These are phyloP conservation scores for Diabrotica virgifera DNA, from an alignment of 1,140 invertebrate genomes.

Conservation along the genomic window DNA sequence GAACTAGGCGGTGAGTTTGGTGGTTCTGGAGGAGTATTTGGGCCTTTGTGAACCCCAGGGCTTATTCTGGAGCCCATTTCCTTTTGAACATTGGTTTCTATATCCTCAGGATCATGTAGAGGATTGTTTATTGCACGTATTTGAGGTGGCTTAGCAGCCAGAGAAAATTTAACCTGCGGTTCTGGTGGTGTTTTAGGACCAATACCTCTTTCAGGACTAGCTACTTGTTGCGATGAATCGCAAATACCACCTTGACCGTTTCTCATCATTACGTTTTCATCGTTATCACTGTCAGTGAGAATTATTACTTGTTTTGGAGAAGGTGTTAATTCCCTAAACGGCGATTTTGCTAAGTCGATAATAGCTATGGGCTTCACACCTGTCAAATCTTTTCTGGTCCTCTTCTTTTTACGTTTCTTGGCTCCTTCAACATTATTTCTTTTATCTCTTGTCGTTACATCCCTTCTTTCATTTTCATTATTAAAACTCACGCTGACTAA, in stretches of 20 bases:
- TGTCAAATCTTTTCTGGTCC: constrained; percentile 45
- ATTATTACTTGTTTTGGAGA: constrained; percentile 78
- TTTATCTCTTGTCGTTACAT: constrained; percentile 51
- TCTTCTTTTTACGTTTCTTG: constrained; percentile 41
- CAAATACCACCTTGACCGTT: constrained; percentile 31
- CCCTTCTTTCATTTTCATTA: constrained; percentile 61
- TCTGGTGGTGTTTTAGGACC: constrained; percentile 75
- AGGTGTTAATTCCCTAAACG: constrained; percentile 73
- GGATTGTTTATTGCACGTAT: constrained; percentile 60
- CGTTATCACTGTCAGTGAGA: constrained; percentile 76
- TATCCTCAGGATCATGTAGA: constrained; percentile 55
- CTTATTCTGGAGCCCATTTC: constrained; percentile 49
- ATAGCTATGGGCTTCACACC: constrained; percentile 75
- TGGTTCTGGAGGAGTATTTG: constrained; percentile 64
- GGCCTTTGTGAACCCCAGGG: constrained; percentile 49
- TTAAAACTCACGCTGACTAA: constrained; percentile 88
- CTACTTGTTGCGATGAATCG: constrained; percentile 42
- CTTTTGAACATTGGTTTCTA: constrained; percentile 46
- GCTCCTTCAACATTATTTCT: constrained; percentile 51
- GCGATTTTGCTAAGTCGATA: constrained; percentile 79
- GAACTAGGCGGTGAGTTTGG: constrained; percentile 61
- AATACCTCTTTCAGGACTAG: constrained; percentile 37
- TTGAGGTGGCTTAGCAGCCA: constrained; percentile 59
- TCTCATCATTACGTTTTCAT: constrained; percentile 46
- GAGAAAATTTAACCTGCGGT: constrained; percentile 67